Conservation (phyloP, 2,797 vertebrate species). For the Leptoclinus maculatus region DNA sequence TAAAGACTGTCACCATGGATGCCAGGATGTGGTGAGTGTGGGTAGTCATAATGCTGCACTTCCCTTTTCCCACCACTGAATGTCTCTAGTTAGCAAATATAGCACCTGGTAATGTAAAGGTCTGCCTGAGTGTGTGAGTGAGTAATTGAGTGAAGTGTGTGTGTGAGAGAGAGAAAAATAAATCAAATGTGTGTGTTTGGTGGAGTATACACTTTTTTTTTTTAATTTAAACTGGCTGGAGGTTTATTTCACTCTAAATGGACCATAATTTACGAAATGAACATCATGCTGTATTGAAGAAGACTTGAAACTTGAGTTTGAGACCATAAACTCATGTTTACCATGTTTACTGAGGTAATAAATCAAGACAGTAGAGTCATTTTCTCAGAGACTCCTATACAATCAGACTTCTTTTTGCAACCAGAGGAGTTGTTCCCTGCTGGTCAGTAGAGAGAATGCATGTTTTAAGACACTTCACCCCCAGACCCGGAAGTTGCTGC, state of each 20-base stretch:
- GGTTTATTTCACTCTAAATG: neutral
- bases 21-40: neutral
- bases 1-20: neutral
- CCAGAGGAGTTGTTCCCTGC: too few relatives aligned
- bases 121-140: neutral
- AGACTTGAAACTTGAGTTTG: too few relatives aligned
- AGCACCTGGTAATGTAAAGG: slow-evolving; percentile 6
- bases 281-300: too few relatives aligned
- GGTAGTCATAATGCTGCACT: slow-evolving; percentile 17
- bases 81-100: slow-evolving; percentile 49
- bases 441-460: too few relatives aligned
- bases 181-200: slow-evolving; percentile 3
- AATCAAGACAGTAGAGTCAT: too few relatives aligned
- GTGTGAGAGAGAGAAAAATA: neutral
- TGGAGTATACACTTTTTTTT: neutral
- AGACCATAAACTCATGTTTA: too few relatives aligned
- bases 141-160: neutral
- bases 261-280: too few relatives aligned
- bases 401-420: too few relatives aligned
- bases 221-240: neutral
- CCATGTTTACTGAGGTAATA: too few relatives aligned
- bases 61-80: slow-evolving; percentile 52
- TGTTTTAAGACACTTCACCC: too few relatives aligned
- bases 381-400: too few relatives aligned
- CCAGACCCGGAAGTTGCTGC: too few relatives aligned